These are phyloP conservation scores for Spisula solida DNA, from an alignment of 2,888 invertebrate genomes.

Conservation along the genomic window DNA sequence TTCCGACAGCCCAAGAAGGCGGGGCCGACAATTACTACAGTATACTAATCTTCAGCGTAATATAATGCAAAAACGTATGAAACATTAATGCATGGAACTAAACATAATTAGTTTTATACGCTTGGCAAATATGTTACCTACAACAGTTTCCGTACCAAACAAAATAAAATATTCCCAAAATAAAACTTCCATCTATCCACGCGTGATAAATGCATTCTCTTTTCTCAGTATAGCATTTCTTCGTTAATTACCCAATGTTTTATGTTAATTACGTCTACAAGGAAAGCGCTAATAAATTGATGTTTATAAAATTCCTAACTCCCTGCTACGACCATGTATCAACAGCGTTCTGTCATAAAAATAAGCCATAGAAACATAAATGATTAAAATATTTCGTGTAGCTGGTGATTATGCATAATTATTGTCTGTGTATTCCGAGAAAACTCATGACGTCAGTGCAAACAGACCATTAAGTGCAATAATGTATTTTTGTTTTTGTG, in stretches of 20 bases:
- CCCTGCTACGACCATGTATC: neutral
- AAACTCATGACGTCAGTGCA: neutral
- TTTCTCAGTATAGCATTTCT: neutral
- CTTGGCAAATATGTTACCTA: neutral
- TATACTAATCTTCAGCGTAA: too few relatives aligned
- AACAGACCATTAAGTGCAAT: neutral
- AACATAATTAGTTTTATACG: neutral
- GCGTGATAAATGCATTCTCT: neutral
- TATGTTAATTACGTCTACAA: neutral
- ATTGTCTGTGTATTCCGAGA: neutral
- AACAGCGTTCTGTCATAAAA: neutral
- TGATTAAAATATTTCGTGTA: neutral
- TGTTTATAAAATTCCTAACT: neutral
- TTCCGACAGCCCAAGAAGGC: neutral
- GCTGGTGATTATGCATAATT: neutral
- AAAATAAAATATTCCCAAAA: neutral
- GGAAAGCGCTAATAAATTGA: neutral
- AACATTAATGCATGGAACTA: neutral
- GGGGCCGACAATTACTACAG: neutral
- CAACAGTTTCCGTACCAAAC: neutral
- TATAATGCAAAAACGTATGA: neutral
- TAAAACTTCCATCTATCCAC: neutral
- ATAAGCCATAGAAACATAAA: neutral
- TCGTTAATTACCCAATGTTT: neutral
- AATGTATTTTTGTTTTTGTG: neutral